Evolutionary conservation across 2,797 vertebrate species (phyloP), one percentile per base, ranked within the genome.

Genomic region (Euthynnus affinis): DNA sequence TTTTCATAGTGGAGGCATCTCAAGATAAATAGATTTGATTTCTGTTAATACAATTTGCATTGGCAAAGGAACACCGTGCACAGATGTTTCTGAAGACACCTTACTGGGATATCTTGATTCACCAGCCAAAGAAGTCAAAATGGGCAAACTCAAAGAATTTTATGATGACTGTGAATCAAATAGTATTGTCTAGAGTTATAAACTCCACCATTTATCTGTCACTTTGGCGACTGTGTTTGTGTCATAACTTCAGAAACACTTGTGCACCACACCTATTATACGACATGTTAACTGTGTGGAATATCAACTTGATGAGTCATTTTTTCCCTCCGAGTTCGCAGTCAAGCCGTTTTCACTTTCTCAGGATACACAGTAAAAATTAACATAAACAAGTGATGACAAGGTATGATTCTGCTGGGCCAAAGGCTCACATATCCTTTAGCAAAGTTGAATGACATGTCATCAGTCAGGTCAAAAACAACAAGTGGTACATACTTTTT

Each of bases 291-390:
- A 70, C 17, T 18, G 13, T 20, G 13, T 56, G 29, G 34, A 71
- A 32, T 62, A 80, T 62, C 44, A 55, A 23, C 18, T 42, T 9
- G 27, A 65, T 84, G 81, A 74, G 22, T 74, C 49, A 62, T 42
- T 13, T 53, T 32, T 51, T 6, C n/a, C 51, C 18, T 2, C 1
- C 0, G 20, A 27, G 12, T 27, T 71, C 15, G 51, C 23, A 32
- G 44, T 60, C 13, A 18, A 22, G 49, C 34, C 15, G 37, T 27
- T 76, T 37, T 58, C 6, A 5, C 62, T 51, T 62, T 67, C 25
- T 49, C 6, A 40, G 60, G 74, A 51, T 42, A n/a, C 6, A 12
- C 12, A 17, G 18, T 34, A 25, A 70, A 74, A 59, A 64, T 37
- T 25, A 6, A 42, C 34, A 37, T 3, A 44, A 34, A 63, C 14